Conservation (phyloP, 2,797 vertebrate species). For the Poeciliopsis gracilis region DNA sequence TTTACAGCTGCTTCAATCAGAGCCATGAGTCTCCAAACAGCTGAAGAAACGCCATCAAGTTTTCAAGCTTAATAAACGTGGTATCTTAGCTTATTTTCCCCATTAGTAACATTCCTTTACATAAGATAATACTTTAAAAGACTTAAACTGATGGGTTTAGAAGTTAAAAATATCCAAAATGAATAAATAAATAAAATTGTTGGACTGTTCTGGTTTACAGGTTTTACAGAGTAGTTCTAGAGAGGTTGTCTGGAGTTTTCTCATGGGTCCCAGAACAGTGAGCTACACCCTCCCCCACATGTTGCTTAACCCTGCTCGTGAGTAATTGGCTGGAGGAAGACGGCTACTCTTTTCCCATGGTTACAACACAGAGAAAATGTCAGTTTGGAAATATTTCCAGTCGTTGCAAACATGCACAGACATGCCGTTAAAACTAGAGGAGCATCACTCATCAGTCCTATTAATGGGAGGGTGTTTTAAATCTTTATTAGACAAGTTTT, state of each 20-base stretch:
- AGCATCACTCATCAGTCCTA: background rate
- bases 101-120: background rate
- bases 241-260: background rate
- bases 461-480: background rate
- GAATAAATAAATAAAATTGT: background rate
- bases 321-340: background rate
- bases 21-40: background rate
- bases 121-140: background rate
- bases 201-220: background rate
- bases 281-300: background rate
- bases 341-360: background rate
- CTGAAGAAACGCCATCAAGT: background rate
- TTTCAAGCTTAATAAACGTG: background rate
- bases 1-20: slow-evolving; percentile 3
- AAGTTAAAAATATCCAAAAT: background rate
- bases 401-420: background rate
- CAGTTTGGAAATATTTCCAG: background rate
- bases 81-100: background rate
- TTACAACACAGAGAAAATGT: background rate
- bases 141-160: background rate
- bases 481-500: background rate
- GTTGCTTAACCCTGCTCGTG: background rate
- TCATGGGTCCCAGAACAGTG: background rate
- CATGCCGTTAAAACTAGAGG: background rate
- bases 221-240: background rate